Conservation (phyloP, 2,797 vertebrate genomes). For the Centropyge bicolor region DNA sequence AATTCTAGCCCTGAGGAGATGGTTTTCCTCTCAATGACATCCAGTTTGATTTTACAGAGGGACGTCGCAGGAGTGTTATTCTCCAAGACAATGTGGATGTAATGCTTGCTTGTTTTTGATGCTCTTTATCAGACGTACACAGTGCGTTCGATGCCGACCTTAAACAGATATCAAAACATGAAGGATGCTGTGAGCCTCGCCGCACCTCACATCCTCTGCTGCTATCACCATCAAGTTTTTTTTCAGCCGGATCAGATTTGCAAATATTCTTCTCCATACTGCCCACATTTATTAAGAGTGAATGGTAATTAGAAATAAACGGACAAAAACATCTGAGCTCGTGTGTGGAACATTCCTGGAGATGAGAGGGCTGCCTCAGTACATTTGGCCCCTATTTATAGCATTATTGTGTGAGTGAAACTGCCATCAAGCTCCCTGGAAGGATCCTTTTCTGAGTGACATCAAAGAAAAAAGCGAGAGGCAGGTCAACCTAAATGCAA, state of each 20-base stretch:
- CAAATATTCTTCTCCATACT: constrained; percentile 19
- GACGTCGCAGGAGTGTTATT: constrained; percentile 47
- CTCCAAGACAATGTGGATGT: constrained; percentile 45
- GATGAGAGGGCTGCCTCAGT: constrained; percentile 49
- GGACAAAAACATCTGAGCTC: constrained; percentile 21
- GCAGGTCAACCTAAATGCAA: constrained; percentile 58
- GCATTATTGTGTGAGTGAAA: constrained; percentile 51
- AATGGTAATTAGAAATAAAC: constrained; percentile 45
- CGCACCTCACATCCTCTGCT: constrained; percentile 6
- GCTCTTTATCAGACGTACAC: constrained; percentile 21
- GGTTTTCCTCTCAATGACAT: constrained; percentile 73
- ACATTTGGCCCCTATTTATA: constrained; percentile 68
- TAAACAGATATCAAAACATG: constrained; percentile 43
- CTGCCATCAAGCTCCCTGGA: constrained; percentile 52
- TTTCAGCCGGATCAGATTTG: constrained; percentile 25
- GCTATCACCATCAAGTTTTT: constrained; percentile 12
- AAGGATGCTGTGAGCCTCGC: constrained; percentile 16
- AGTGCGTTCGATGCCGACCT: constrained; percentile 2
- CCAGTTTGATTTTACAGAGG: constrained; percentile 56
- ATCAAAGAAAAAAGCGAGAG: constrained; percentile 45
- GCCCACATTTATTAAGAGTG: constrained; percentile 19
- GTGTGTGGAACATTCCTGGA: constrained; percentile 63
- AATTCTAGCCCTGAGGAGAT: constrained; percentile 66
- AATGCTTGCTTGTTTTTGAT: constrained; percentile 39
- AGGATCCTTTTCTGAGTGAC: constrained; percentile 60